Base-by-base conservation (phyloP, 2,113 vertebrate species). In the Calyptomena viridis region DNA sequence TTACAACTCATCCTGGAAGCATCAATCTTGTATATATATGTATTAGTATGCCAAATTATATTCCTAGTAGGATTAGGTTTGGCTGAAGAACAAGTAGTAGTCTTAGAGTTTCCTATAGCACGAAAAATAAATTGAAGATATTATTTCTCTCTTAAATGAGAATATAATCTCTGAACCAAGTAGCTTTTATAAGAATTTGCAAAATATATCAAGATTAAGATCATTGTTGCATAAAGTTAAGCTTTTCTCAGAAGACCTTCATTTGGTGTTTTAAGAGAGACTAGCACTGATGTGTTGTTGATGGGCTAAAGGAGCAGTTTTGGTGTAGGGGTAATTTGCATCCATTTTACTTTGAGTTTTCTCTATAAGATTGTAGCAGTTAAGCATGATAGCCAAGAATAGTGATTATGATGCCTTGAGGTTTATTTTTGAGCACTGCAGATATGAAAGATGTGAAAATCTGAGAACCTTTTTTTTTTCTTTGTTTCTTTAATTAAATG, bases 31-130 rank as follows among this genome's bases (percentile, higher is more conserved):
- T 15, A 78, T 88, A 40, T 93, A 73, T 56, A 46, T n/a, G n/a
- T 90, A 52, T 42, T 94, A 89, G 68, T 92, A 69, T 75, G 68
- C 77, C 73, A 94, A 66, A 93, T 96, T 92, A 87, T 92, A 89
- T 95, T 96, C 88, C 93, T 94, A 55, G 69, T 76, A 89, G 93
- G 80, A 76, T 92, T 95, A 81, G 90, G 86, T 90, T 97, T 97
- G 94, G 86, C 73, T 89, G 73, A 89, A 88, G 58, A 84, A 35
- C 92, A 94, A 84, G n/a, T 68, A 78, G 52, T 84, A 93, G 78
- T 84, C 60, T 88, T 0, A 3, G 56, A 81, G 58, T 92, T 95
- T 86, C 40, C 76, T 78, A 12, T 37, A 82, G 49, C 60, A 95
- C 66, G 76, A 93, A 92, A 72, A 90, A 60, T 40, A 78, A 94